Conservation (phyloP, 2,113 vertebrate species). For the Camelus dromedarius region DNA sequence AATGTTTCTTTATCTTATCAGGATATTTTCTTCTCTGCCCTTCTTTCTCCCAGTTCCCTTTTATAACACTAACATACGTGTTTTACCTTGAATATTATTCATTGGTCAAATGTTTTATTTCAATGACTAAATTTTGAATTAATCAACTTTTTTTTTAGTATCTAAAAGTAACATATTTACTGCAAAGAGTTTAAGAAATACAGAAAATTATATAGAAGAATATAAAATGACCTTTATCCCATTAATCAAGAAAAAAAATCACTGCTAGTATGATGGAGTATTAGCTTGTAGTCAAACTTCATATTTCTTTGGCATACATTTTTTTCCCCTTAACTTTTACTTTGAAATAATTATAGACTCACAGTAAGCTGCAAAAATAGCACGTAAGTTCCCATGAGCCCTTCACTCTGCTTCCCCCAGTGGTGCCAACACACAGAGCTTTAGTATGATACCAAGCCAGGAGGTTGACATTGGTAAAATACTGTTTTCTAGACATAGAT, state of each 20-base stretch:
- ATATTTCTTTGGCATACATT: not conserved
- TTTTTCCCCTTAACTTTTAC: not conserved
- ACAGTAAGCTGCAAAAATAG: not conserved
- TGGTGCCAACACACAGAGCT: not conserved
- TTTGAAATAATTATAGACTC: not conserved
- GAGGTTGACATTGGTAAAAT: not conserved
- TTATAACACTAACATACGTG: not conserved
- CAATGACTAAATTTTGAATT: not conserved
- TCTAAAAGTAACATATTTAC: conserved; percentile 34
- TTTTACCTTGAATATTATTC: not conserved
- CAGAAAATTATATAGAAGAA: not conserved
- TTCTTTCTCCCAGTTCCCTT: not conserved
- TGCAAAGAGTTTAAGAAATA: conserved; percentile 28
- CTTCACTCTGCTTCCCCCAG: not conserved
- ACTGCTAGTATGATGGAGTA: not conserved
- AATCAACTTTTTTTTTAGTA: not conserved
- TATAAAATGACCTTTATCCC: conserved; percentile 24
- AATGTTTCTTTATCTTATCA: not conserved
- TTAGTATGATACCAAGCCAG: not conserved
- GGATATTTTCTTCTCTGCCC: not conserved
- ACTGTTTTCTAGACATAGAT: not conserved
- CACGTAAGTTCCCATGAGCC: not conserved
- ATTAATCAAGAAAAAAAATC: not conserved
- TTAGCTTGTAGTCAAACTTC: conserved; percentile 1
- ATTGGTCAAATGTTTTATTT: conserved; percentile 25